Evolutionary conservation across 2,113 vertebrate species (phyloP), one percentile per base, ranked within the genome.

Genomic region (Cyanistes caeruleus): DNA sequence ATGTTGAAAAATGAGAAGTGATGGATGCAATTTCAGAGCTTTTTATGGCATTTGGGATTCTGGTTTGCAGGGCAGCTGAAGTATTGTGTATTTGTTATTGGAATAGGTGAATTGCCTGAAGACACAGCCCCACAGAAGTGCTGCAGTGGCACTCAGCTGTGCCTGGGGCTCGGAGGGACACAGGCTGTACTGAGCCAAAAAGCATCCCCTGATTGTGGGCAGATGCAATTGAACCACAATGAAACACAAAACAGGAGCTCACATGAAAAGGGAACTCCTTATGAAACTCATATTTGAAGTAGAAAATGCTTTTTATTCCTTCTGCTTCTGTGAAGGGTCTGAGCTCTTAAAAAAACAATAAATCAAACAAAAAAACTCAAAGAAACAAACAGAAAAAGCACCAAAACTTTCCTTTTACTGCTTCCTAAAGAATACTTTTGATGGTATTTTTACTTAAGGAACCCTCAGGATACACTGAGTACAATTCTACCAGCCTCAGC

Each of bases 21-120:
- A 87, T 63, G 6, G 84, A 84, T 78, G 43, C 73, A 80, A 77
- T 94, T 95, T 90, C 49, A 84, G 52, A 91, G 82, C 27, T 82
- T n/a, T 73, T 56, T n/a, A 60, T 22, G n/a, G 41, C 41, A 65
- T 80, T 41, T 85, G 67, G 58, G 77, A 94, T 70, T 92, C 30
- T 23, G 48, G 10, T 52, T 53, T 92, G 79, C 56, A 74, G 33
- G 33, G 28, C 35, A 91, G 21, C 3, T 64, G 41, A 68, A 85
- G 31, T 8, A 16, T 48, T 80, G 35, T 63, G 51, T 24, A 20
- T 24, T 60, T 77, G 16, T 55, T 80, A 74, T 44, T 41, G 33
- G 25, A 85, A 55, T 24, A 77, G 0, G 10, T 46, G 69, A 82
- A 60, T 49, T 31, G 63, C 48, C 76, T 89, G 39, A 63, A 24